Evolutionary conservation across 2,888 invertebrate genomes (phyloP).

Genomic region (Epinotia ramella): DNA sequence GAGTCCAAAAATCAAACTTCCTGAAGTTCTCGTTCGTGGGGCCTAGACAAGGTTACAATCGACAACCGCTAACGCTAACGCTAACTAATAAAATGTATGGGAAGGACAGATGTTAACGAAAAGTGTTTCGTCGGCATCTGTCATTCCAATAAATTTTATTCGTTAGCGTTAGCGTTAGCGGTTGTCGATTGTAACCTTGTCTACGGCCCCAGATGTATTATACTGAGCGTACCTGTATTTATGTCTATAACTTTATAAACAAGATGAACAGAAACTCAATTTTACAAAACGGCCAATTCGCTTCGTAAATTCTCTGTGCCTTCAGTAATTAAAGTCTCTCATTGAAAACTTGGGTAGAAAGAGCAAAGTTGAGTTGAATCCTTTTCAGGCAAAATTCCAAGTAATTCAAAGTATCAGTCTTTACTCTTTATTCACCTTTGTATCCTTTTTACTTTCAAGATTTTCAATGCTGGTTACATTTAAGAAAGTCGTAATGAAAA

Average conservation of each 20-base stretch:
- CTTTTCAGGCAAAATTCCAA: conserved; percentile 2
- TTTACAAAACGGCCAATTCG: not conserved
- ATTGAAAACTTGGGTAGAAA: conserved; percentile 17
- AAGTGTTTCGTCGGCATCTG: too few species aligned
- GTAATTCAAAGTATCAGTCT: not conserved
- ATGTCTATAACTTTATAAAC: not conserved
- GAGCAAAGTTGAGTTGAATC: conserved; percentile 17
- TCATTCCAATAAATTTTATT: too few species aligned
- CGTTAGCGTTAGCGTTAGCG: too few species aligned
- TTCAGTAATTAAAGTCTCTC: conserved; percentile 13
- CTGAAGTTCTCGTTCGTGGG: too few species aligned
- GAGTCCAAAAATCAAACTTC: too few species aligned
- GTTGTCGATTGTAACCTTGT: too few species aligned
- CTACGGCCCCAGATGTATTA: too few species aligned
- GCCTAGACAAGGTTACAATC: too few species aligned
- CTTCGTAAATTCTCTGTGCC: not conserved
- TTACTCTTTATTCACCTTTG: not conserved
- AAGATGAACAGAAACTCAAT: not conserved
- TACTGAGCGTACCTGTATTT: not conserved
- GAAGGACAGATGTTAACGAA: too few species aligned
- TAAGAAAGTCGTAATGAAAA: not conserved
- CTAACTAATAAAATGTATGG: too few species aligned
- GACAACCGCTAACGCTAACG: too few species aligned
- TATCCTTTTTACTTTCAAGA: not conserved
- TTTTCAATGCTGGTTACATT: not conserved